A percentile compares a stretch with the other conserved stretches of the same genome.
phyloP scores from a whole-genome alignment of 2,113 vertebrate genomes.

The Erythrocercus mccallii region DNA sequence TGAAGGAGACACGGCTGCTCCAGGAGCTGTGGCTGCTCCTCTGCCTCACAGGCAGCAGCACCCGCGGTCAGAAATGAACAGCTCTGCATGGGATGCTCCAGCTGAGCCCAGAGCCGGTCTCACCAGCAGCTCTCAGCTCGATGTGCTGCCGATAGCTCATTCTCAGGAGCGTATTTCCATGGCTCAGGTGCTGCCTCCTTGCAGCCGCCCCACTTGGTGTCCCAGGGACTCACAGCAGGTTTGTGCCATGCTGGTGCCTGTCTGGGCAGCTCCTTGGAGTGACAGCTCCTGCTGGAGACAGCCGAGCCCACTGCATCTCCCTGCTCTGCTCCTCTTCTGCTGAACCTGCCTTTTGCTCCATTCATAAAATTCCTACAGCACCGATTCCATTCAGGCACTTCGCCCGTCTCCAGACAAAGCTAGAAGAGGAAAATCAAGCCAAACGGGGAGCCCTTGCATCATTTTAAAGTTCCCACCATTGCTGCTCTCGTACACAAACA shows the following conservation, averaged over 20 bases:
- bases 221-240: not conserved
- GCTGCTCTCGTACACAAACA: not conserved
- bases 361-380: constrained; percentile 15
- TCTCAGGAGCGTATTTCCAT: not conserved
- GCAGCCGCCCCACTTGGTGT: not conserved
- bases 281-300: not conserved
- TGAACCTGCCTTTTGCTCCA: not conserved
- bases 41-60: not conserved
- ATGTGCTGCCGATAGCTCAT: not conserved
- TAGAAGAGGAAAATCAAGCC: not conserved
- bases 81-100: not conserved
- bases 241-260: not conserved
- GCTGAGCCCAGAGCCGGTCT: not conserved
- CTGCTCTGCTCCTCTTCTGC: not conserved
- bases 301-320: not conserved
- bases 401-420: not conserved
- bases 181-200: not conserved
- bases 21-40: not conserved
- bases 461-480: not conserved
- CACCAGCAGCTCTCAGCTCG: accelerated
- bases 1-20: not conserved
- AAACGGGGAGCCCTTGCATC: not conserved
- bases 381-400: not conserved
- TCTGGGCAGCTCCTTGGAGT: not conserved
- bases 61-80: accelerated